Evolutionary conservation across 2,797 vertebrate species (phyloP).

Genomic region (Aphelocoma californica): DNA sequence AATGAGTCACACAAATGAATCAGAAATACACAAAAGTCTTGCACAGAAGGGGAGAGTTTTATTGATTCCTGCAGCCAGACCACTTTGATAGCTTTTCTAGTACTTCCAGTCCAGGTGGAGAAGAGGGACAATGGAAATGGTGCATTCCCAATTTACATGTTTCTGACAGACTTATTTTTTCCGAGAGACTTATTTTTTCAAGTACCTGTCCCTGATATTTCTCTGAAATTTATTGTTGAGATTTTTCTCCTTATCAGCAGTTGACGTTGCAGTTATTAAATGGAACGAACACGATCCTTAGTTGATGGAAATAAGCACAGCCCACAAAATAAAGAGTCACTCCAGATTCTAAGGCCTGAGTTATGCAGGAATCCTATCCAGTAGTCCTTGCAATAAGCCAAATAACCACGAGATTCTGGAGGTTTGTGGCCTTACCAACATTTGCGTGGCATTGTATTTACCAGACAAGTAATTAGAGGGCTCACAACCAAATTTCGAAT

Average conservation of each 20-base stretch:
- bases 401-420: background rate
- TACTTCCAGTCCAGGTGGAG: background rate
- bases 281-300: background rate
- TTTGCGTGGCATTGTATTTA: background rate
- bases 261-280: background rate
- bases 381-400: background rate
- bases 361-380: background rate
- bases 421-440: background rate
- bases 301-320: background rate
- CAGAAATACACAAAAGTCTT: background rate
- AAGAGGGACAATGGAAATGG: background rate
- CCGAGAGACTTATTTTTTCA: background rate
- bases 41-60: background rate
- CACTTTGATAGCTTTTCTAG: background rate
- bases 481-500: background rate
- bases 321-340: background rate
- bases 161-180: background rate
- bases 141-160: background rate
- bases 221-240: background rate
- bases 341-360: background rate
- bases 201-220: background rate
- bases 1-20: background rate
- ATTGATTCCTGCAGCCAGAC: background rate
- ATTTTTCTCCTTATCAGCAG: background rate
- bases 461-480: background rate